Evolutionary conservation across 2,888 invertebrate genomes (phyloP).

Genomic region (Lamellibrachia satsuma): DNA sequence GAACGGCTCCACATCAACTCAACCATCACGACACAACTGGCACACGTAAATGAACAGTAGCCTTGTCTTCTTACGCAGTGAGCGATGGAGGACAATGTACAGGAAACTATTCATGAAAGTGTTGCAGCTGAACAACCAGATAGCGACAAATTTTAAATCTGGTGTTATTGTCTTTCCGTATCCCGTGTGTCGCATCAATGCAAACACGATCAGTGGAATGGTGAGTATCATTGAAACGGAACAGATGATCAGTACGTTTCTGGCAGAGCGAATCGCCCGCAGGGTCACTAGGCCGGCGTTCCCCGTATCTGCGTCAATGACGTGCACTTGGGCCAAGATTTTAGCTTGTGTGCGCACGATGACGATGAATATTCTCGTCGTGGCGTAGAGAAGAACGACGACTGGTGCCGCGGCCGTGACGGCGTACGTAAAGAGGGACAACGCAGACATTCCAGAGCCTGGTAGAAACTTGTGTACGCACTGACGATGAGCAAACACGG

Average conservation of each 20-base stretch:
- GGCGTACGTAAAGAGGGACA: neutral
- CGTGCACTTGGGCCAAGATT: neutral
- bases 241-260: neutral
- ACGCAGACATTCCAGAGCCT: neutral
- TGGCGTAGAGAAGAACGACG: neutral
- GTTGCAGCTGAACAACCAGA: neutral
- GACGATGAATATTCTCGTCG: constrained; percentile 6
- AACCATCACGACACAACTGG: neutral
- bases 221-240: neutral
- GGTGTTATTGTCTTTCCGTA: neutral
- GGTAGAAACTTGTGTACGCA: neutral
- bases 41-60: neutral
- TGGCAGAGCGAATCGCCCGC: neutral
- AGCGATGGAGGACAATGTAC: neutral
- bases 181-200: neutral
- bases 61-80: neutral
- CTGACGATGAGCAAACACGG: neutral
- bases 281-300: neutral
- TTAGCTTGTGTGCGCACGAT: neutral
- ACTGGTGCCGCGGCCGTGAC: neutral
- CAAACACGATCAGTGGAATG: neutral
- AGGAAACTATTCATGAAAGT: neutral
- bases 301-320: neutral
- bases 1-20: neutral
- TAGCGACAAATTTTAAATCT: neutral